Base-by-base conservation (phyloP, 2,888 invertebrate species). In the Polylopha cassiicola region DNA sequence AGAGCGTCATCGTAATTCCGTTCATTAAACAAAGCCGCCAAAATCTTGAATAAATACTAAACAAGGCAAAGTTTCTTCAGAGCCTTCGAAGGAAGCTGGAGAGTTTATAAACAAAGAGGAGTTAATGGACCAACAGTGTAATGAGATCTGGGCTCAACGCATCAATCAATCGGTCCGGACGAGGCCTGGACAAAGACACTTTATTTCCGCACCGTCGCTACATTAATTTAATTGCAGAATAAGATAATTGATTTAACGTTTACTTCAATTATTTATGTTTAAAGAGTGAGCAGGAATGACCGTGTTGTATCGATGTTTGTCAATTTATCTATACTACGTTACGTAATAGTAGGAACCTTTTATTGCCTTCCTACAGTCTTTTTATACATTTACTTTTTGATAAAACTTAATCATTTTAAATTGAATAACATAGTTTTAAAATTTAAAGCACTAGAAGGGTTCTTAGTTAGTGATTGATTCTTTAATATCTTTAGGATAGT, bases 91-190 rank as follows among this genome's bases (percentile, higher is more conserved):
- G 30, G 30, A 21, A 17, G 18, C 20, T 31, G 55, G 53, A 54
- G 55, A 51, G 56, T 58, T 61, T 51, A 44, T 51, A 32, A 32
- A 32, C 31, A 37, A 36, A 39, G 39, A 33, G 57, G 52, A 47
- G 47, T 50, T 61, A 63, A 65, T 62, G 54, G 52, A 44, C 45
- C 44, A 47, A 47, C 51, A 50, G 51, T 47, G 55, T 65, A 71
- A 71, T 66, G 59, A 66, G 64, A 59, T 57, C 58, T 53, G 48
- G 48, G 36, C 38, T 41, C 48, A 37, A 42, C 50, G 48, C 61
- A 66, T 70, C 63, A 51, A 68, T 73, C 68, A 68, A 63, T 61
- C 51, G 46, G 57, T 51, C 41, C 46, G 48, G 44, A 50, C 57
- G 53, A 53, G 48, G 44, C 51, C 46, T 50, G 53, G 44, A 47